Percentiles rank a stretch among this genome's conserved stretches.
Evolutionary conservation across 1,140 invertebrate genomes (phyloP).

Genomic region (Archegozetes longisetosus): DNA sequence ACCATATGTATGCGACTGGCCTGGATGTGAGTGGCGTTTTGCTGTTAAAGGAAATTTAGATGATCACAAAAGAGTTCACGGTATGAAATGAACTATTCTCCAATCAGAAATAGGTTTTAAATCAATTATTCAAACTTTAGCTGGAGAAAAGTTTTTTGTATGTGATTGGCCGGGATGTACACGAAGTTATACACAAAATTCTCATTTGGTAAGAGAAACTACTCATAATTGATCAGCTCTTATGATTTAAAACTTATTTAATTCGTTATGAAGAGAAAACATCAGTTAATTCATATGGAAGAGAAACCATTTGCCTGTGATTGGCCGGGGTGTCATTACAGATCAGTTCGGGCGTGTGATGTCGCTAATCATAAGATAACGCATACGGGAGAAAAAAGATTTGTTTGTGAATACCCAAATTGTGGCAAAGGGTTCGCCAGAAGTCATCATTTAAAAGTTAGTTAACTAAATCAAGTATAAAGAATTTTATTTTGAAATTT

Average conservation of each 20-base stretch:
- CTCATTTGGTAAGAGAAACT: too few species aligned
- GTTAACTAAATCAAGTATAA: too few species aligned
- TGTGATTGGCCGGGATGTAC: slow-evolving; percentile 36
- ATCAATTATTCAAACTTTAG: slow-evolving; percentile 52
- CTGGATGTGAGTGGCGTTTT: slow-evolving; percentile 1
- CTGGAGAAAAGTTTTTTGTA: slow-evolving; percentile 48
- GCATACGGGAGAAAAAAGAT: slow-evolving; percentile 8
- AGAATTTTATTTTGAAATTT: too few species aligned
- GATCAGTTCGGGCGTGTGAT: slow-evolving; percentile 2
- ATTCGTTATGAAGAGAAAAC: too few species aligned
- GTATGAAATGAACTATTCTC: neutral
- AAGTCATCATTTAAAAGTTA: neutral
- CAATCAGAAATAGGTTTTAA: slow-evolving; percentile 3
- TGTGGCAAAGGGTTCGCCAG: slow-evolving; percentile 6
- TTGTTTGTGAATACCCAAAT: slow-evolving; percentile 4
- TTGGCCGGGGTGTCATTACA: slow-evolving; percentile 13
- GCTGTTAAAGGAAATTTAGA: neutral
- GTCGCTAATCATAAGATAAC: slow-evolving; percentile 9
- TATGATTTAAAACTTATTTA: too few species aligned
- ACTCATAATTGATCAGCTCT: too few species aligned
- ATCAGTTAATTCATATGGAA: slow-evolving; percentile 9
- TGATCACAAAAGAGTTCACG: neutral
- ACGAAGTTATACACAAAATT: slow-evolving; percentile 3
- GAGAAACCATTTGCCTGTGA: slow-evolving; percentile 15
- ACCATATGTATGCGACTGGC: slow-evolving; percentile 12